These are phyloP conservation scores for Siderastrea radians DNA, from an alignment of 92 coral and sea anemone species.

Conservation along the genomic window DNA sequence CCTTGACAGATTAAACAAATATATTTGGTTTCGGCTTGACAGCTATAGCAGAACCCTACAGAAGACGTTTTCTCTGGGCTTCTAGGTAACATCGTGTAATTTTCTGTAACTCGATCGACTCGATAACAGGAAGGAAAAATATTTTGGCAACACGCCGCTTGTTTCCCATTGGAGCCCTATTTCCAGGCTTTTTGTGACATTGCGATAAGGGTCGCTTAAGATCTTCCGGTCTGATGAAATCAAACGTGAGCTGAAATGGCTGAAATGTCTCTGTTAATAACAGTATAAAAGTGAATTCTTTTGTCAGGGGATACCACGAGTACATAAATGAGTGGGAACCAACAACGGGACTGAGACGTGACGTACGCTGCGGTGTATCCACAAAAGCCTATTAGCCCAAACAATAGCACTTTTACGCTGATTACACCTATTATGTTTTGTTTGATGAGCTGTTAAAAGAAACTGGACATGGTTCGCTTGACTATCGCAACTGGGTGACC, in stretches of 20 bases:
- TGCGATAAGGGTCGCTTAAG: slow-evolving; percentile 14
- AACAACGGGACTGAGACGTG: slow-evolving; percentile 61
- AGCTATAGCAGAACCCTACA: slow-evolving; percentile 49
- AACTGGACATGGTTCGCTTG: slow-evolving; percentile 42
- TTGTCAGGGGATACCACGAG: slow-evolving; percentile 68
- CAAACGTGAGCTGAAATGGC: slow-evolving; percentile 40
- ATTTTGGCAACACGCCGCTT: slow-evolving; percentile 17
- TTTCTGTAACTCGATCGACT: background rate
- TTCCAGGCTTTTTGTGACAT: background rate
- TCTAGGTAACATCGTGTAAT: background rate
- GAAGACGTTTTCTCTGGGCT: slow-evolving; percentile 44
- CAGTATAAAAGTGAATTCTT: slow-evolving; percentile 58
- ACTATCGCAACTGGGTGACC: too few species aligned
- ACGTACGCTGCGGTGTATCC: slow-evolving; percentile 46
- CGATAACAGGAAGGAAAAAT: background rate
- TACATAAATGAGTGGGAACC: slow-evolving; percentile 69
- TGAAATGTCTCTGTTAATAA: slow-evolving; percentile 35
- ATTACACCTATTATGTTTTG: slow-evolving; percentile 43
- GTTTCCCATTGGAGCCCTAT: slow-evolving; percentile 39
- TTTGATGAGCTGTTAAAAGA: slow-evolving; percentile 57
- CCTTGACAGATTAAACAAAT: slow-evolving; percentile 57
- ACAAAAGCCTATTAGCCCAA: slow-evolving; percentile 39
- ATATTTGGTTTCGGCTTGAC: slow-evolving; percentile 52
- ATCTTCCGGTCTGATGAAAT: slow-evolving; percentile 28
- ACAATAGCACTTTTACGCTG: slow-evolving; percentile 23